Conservation (phyloP, 1,140 invertebrate genomes). For the Stratiolaelaps scimitus region DNA sequence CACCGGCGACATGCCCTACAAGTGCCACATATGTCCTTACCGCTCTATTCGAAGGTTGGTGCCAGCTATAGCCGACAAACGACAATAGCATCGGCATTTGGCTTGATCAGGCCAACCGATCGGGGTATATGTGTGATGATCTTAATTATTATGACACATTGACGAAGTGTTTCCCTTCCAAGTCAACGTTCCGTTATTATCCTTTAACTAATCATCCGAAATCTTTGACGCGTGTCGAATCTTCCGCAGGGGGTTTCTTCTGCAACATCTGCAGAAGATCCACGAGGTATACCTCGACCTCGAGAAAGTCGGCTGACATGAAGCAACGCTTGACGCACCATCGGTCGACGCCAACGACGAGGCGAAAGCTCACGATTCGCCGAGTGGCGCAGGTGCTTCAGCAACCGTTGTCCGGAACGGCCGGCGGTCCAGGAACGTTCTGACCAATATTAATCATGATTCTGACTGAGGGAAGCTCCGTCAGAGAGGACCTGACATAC, state of each 20-base stretch:
- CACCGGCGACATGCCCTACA: conserved; percentile 21
- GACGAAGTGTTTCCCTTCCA: neutral
- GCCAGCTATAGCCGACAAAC: too few relatives aligned
- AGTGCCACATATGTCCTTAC: conserved; percentile 25
- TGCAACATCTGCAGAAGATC: conserved; percentile 22
- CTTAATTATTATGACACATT: neutral
- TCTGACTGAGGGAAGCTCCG: too few relatives aligned
- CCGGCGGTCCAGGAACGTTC: too few relatives aligned
- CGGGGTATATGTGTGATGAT: neutral
- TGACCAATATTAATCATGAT: too few relatives aligned
- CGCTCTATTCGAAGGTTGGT: conserved; percentile 15
- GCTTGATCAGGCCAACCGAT: too few relatives aligned
- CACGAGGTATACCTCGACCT: conserved; percentile 3
- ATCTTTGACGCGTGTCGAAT: neutral
- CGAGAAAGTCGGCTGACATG: neutral
- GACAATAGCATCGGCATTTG: too few relatives aligned
- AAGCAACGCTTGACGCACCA: too few relatives aligned
- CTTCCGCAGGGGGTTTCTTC: conserved; percentile 1
- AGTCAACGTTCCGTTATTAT: neutral
- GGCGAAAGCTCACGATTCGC: too few relatives aligned
- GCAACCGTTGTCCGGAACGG: too few relatives aligned
- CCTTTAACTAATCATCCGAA: neutral
- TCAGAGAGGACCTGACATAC: too few relatives aligned
- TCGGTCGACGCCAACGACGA: too few relatives aligned
- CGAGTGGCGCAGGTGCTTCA: too few relatives aligned